Evolutionary conservation across 2,797 vertebrate species (phyloP), one percentile per base, ranked within the genome.

Genomic region (Aphelocoma californica): DNA sequence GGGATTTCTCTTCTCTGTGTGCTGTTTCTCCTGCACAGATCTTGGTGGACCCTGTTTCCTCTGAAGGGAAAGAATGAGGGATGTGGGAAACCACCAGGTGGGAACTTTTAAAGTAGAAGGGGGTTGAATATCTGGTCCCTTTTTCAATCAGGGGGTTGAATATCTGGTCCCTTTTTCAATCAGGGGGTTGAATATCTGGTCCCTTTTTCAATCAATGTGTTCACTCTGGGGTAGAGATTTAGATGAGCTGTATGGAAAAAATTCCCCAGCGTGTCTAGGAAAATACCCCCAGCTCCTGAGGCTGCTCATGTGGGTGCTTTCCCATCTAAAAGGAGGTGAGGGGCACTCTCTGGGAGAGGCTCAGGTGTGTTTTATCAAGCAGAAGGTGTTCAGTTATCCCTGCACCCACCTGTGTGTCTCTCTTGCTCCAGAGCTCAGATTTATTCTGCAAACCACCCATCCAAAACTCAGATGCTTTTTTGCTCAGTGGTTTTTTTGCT

Each of bases 211-310:
- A 8, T 7, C 7, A 10, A 1, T 5, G 15, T 5, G 2, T 31
- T 34, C 53, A 51, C 5, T 24, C 20, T 56, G 36, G 17, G 16
- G 1, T 60, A 26, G 3, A 47, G 9, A 42, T 12, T 4, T 8
- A 16, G 42, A 21, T 5, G 17, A 85, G 4, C 8, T 84, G 28
- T 18, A 14, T 1, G 13, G 12, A 54, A 51, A 44, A 36, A 15
- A 8, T 18, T 42, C 6, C 11, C 20, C 19, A 29, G 17, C 1
- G 2, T 6, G 9, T 23, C 10, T 7, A 13, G 74, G 28, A 48
- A 77, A 58, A 66, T 0, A 11, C 3, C 5, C 7, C 3, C 5
- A 60, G 3, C 2, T 3, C 12, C 28, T 38, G 45, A 78, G 31
- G 62, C 6, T 73, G 40, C 0, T 85, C 21, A 0, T 56, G 12